phyloP scores from a whole-genome alignment of 2,113 vertebrate genomes.

The Hymenochirus boettgeri region DNA sequence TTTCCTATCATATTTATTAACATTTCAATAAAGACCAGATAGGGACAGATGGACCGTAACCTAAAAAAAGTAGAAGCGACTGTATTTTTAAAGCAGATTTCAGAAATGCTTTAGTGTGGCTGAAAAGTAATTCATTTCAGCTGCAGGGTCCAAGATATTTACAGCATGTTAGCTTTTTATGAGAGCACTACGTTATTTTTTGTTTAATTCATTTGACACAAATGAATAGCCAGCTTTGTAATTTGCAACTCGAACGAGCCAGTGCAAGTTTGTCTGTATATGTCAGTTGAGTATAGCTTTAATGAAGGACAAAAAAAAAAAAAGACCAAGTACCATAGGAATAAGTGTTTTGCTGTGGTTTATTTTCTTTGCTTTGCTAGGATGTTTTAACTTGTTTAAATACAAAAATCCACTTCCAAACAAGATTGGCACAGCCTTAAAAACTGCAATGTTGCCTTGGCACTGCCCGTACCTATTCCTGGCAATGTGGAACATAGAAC shows the following conservation, averaged over 20 bases:
- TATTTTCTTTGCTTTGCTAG: constrained; percentile 62
- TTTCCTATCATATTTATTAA: constrained; percentile 38
- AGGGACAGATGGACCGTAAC: constrained; percentile 42
- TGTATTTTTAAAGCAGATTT: constrained; percentile 42
- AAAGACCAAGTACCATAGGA: constrained; percentile 40
- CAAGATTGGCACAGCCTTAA: constrained; percentile 61
- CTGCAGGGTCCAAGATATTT: constrained; percentile 37
- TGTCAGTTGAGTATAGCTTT: constrained; percentile 38
- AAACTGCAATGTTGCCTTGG: constrained; percentile 69
- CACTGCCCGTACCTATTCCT: constrained; percentile 59
- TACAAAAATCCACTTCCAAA: constrained; percentile 66
- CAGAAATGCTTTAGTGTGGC: constrained; percentile 28
- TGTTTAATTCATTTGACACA: constrained; percentile 43
- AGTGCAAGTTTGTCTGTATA: constrained; percentile 23
- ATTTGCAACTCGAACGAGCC: constrained; percentile 30
- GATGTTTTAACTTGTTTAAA: constrained; percentile 71
- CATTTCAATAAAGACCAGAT: constrained; percentile 37
- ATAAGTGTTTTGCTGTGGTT: constrained; percentile 54
- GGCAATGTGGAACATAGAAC: constrained; percentile 70
- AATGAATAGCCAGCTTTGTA: constrained; percentile 40
- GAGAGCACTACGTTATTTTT: constrained; percentile 39
- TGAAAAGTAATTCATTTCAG: constrained; percentile 33
- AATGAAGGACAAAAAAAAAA: constrained; percentile 42
- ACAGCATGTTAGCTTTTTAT: constrained; percentile 43
- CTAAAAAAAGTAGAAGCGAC: constrained; percentile 36